These are phyloP conservation scores for Telmatochromis sp. DNA, from an alignment of 2,113 vertebrate genomes.

Conservation along the genomic window DNA sequence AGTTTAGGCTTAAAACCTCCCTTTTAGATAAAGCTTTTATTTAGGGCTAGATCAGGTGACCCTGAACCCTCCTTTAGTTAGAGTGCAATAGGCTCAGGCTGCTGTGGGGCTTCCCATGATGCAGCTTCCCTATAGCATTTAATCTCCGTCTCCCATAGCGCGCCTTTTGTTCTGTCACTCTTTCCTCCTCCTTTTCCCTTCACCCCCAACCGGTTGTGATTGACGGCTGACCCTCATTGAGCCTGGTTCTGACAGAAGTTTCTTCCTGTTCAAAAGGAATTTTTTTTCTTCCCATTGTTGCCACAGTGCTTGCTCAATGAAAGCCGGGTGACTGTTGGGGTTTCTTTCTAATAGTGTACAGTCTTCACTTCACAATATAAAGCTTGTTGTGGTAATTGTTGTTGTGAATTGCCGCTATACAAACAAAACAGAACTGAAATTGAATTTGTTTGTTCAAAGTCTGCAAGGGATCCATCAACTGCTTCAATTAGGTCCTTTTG, in stretches of 20 bases:
- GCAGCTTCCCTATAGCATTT: background rate
- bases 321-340: background rate
- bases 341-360: background rate
- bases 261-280: background rate
- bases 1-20: background rate
- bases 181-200: background rate
- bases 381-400: background rate
- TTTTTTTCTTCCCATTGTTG: background rate
- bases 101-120: background rate
- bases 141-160: accelerated
- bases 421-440: background rate
- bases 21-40: background rate
- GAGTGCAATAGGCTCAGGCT: accelerated
- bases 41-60: background rate
- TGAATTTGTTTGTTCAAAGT: background rate
- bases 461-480: background rate
- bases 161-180: accelerated
- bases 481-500: background rate
- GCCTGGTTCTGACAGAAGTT: background rate
- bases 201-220: background rate
- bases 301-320: background rate
- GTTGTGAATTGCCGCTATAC: background rate
- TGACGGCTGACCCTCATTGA: background rate
- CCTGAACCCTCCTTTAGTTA: background rate
- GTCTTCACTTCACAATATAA: background rate